phyloP scores from a whole-genome alignment of 2,888 invertebrate species.

The Cataglyphis cursor region DNA sequence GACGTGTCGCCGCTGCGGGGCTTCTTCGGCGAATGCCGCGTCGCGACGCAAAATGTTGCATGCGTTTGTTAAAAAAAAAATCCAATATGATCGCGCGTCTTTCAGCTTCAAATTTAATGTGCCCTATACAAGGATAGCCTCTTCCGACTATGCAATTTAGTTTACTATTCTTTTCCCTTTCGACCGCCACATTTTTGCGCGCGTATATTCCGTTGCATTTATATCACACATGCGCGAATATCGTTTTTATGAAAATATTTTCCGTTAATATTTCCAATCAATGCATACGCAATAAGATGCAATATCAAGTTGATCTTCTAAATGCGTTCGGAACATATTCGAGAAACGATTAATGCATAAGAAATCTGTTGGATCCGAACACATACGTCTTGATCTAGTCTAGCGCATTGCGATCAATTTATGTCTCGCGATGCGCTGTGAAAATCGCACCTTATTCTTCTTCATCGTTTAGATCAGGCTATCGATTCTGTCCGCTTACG shows the following conservation, averaged over 20 bases:
- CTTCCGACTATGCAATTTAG: conserved; percentile 11
- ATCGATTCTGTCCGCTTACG: background rate
- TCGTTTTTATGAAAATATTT: conserved; percentile 5
- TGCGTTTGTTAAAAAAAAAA: background rate
- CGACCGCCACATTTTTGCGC: background rate
- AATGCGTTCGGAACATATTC: background rate
- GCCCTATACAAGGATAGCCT: background rate
- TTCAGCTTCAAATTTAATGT: conserved; percentile 28
- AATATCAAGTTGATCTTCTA: background rate
- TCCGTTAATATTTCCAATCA: background rate
- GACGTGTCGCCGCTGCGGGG: conserved; percentile 67
- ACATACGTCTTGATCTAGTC: background rate
- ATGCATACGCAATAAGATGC: background rate
- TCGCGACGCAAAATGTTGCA: conserved; percentile 37
- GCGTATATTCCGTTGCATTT: background rate
- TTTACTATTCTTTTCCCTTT: background rate
- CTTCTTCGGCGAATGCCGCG: conserved; percentile 58
- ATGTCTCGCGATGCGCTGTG: background rate
- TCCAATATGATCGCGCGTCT: background rate
- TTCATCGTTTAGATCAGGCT: background rate
- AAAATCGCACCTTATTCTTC: conserved; percentile 28
- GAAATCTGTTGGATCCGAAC: background rate
- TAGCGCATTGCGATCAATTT: conserved; percentile 20
- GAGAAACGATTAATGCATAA: background rate
- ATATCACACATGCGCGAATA: background rate